Evolutionary conservation across 2,888 invertebrate species (phyloP).

Genomic region (Drosophila limbata): DNA sequence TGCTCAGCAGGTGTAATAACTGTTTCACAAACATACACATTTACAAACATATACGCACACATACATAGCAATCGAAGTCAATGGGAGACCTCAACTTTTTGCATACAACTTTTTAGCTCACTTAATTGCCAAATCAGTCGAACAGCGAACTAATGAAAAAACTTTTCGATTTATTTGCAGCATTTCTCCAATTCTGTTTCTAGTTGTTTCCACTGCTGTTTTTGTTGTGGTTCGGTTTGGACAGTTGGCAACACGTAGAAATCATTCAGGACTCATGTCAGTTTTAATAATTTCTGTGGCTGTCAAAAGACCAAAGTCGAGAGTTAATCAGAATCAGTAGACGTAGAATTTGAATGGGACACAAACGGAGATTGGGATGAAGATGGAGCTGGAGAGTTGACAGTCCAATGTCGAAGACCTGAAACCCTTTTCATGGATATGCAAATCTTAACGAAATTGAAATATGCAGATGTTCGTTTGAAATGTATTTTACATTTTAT

Average conservation of each 20-base stretch:
- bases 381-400: conserved; percentile 36
- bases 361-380: not conserved
- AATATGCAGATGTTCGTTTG: conserved; percentile 78
- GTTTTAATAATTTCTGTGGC: conserved; percentile 72
- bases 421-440: conserved; percentile 65
- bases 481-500: conserved; percentile 74
- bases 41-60: conserved; percentile 2
- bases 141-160: conserved; percentile 75
- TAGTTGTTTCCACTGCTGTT: conserved; percentile 6
- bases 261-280: conserved; percentile 57
- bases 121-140: conserved; percentile 71
- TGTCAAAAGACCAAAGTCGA: conserved; percentile 55
- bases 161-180: conserved; percentile 67
- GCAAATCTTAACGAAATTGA: conserved; percentile 77
- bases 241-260: conserved; percentile 45
- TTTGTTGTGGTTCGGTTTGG: conserved; percentile 5
- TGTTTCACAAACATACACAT: conserved; percentile 22
- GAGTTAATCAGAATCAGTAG: conserved; percentile 61
- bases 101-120: conserved; percentile 67
- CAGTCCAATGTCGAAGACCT: conserved; percentile 19
- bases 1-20: conserved; percentile 62
- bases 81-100: conserved; percentile 61
- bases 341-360: conserved; percentile 35
- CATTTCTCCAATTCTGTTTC: conserved; percentile 26
- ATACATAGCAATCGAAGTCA: conserved; percentile 19